Evolutionary conservation across 2,888 invertebrate genomes (phyloP), one percentile per base, ranked within the genome.

Genomic region (Chrysomela aeneicollis): DNA sequence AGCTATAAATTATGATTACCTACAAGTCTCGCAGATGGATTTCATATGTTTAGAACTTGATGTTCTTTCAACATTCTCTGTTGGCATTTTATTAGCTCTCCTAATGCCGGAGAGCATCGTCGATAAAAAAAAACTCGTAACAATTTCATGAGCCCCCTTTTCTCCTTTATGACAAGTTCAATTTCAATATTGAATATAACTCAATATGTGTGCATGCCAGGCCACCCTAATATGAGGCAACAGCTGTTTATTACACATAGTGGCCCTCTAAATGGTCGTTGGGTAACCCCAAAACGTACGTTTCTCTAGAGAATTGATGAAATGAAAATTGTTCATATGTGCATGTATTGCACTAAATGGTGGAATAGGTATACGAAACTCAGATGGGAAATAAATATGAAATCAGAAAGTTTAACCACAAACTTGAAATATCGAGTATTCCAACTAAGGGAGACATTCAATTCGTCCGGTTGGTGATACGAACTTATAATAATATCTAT

Each of bases 171-270:
- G 72, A 71, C 69, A 64, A 67, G 67, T 69, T 64, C 62, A 63
- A 63, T 63, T 67, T 68, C 67, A 71, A 71, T 71, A 71, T 70
- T 65, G 68, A 69, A 71, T 73, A 73, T 71, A 66, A 67, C 66
- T 69, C 65, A 70, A 72, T 72, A 70, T 71, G 71, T 66, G 61
- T 61, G 30, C 50, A 55, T 26, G n/a, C 50, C 49, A 51, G 49
- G 49, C 61, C 32, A n/a, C 50, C 54, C 37, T 19, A n/a, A 57
- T 62, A 57, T 57, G 42, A 50, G 47, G 26, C 21, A 49, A 62
- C 62, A 62, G 57, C 55, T 62, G 62, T 62, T 30, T 30, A 64
- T 64, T 60, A 37, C 35, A 52, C 1, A 42, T 42, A 42, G 42
- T 42, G 42, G 35, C 35, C 35, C 35, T 35, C 35, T 35, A 12